Evolutionary conservation across 2,888 invertebrate genomes (phyloP).

Genomic region (Plagodis pulveraria): DNA sequence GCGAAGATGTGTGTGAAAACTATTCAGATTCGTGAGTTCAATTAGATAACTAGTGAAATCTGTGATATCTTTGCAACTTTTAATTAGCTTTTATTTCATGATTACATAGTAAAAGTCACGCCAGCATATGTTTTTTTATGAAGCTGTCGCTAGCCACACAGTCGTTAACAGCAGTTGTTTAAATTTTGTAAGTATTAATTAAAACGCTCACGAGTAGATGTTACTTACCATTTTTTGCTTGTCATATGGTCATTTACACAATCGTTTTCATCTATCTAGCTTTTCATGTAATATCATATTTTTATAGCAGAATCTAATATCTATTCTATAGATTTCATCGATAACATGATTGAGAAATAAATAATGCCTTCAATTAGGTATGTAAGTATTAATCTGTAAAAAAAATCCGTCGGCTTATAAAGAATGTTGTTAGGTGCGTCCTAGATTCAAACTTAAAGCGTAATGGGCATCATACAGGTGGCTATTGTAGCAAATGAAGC

Average conservation of each 20-base stretch:
- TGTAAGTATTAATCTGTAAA: no score
- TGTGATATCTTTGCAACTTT: conserved; percentile 17
- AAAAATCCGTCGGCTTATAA: no score
- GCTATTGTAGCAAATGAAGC: conserved; percentile 4
- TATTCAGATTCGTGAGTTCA: conserved; percentile 43
- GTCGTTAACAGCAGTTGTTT: conserved; percentile 15
- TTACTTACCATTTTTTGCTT: conserved; percentile 3
- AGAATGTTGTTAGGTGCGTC: no score
- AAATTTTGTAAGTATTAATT: conserved; percentile 25
- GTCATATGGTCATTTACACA: conserved; percentile 6
- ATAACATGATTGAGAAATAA: no score
- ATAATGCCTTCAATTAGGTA: no score
- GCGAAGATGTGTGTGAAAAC: conserved; percentile 41
- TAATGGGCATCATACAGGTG: not conserved
- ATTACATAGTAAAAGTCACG: conserved; percentile 11
- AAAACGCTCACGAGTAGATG: conserved; percentile 4
- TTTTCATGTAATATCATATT: not conserved
- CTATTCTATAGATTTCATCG: no score
- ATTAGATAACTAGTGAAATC: conserved; percentile 37
- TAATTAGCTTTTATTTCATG: conserved; percentile 9
- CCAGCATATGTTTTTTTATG: conserved; percentile 18
- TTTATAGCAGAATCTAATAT: no score
- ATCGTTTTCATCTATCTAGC: not conserved
- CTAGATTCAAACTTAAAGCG: no score
- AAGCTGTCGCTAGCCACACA: conserved; percentile 7